Percentiles rank a stretch among this genome's conserved stretches.
These are phyloP conservation scores for Galerucella calmariensis DNA, from an alignment of 2,888 invertebrate species.

Conservation along the genomic window DNA sequence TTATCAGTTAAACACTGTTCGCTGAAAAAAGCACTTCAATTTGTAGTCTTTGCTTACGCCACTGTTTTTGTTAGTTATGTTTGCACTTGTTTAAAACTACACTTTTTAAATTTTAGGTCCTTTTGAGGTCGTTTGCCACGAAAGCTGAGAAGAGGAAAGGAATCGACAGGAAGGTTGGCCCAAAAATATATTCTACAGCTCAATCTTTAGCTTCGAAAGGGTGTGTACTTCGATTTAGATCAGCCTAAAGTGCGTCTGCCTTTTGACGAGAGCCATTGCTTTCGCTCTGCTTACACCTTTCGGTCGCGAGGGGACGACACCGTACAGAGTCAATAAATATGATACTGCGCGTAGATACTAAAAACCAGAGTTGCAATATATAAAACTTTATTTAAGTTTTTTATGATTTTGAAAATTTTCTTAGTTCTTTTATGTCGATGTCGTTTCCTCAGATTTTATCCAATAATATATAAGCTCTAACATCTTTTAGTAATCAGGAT, in stretches of 20 bases:
- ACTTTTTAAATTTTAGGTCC: slow-evolving; percentile 56
- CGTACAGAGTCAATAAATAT: slow-evolving; percentile 61
- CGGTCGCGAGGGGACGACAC: slow-evolving; percentile 58
- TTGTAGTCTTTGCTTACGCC: slow-evolving; percentile 38
- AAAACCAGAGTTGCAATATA: slow-evolving; percentile 27
- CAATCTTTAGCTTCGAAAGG: slow-evolving; percentile 77
- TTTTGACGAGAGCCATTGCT: slow-evolving; percentile 60
- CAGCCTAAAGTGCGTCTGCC: slow-evolving; percentile 52
- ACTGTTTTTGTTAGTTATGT: slow-evolving; percentile 45
- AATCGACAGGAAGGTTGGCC: slow-evolving; percentile 62
- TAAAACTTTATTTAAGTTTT: slow-evolving; percentile 16
- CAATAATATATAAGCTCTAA: too few species aligned
- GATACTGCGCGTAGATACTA: slow-evolving; percentile 60
- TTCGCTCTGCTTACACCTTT: slow-evolving; percentile 51
- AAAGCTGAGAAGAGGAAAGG: slow-evolving; percentile 64
- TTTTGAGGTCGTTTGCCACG: slow-evolving; percentile 59
- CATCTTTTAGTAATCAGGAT: too few species aligned
- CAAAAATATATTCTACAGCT: slow-evolving; percentile 68
- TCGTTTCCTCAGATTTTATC: too few species aligned
- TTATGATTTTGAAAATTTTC: slow-evolving; percentile 13
- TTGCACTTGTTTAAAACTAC: slow-evolving; percentile 48
- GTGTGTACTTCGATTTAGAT: slow-evolving; percentile 66
- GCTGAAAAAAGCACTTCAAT: slow-evolving; percentile 36
- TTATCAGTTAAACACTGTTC: slow-evolving; percentile 35
- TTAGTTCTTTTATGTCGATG: too few species aligned